Evolutionary conservation across 92 coral and sea anemone species (phyloP), one percentile per base, ranked within the genome.

Genomic region (Siderastrea siderea): DNA sequence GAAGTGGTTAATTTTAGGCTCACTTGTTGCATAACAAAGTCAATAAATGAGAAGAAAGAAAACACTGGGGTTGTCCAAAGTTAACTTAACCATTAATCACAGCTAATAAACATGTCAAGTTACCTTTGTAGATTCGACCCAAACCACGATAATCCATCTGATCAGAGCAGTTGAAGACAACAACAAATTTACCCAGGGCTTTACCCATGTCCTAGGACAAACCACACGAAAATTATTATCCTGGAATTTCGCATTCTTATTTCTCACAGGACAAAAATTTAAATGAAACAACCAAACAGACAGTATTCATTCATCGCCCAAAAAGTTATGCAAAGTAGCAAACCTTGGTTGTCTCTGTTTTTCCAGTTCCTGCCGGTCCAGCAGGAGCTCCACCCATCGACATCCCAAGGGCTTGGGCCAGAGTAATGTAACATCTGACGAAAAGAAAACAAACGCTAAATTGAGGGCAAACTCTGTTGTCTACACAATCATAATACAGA

Each of bases 321-420:
- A 2, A 71, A 26, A 19, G 44, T 3, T 11, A 3, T 74, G 43
- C 3, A 51, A 26, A 63, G 52, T 72, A n/a, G 17, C 48, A 58
- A 67, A 95, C 98, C 98, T 98, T 98, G 1, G 95, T 91, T 14
- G 99, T 94, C 92, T 98, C 99, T 15, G 99, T 98, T 84, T 98
- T 98, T 47, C 99, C 99, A 62, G 99, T 98, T 14, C 99, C 99
- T 44, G 99, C 99, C 3, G 99, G 99, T 50, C 99, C 99, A 83
- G 99, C 99, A 58, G 99, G 99, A 85, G 99, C 99, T 1, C 99
- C 99, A 59, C 99, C 99, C 99, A 98, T 98, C 57, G 99, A 95
- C 99, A 98, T 98, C 71, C 99, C 99, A 86, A 98, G 89, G 16
- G 99, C 99, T 84, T 98, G 99, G 72, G 99, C 93, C 76, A 98